Evolutionary conservation across 2,797 vertebrate species (phyloP), one percentile per base, ranked within the genome.

Genomic region (Sylvilagus floridanus): DNA sequence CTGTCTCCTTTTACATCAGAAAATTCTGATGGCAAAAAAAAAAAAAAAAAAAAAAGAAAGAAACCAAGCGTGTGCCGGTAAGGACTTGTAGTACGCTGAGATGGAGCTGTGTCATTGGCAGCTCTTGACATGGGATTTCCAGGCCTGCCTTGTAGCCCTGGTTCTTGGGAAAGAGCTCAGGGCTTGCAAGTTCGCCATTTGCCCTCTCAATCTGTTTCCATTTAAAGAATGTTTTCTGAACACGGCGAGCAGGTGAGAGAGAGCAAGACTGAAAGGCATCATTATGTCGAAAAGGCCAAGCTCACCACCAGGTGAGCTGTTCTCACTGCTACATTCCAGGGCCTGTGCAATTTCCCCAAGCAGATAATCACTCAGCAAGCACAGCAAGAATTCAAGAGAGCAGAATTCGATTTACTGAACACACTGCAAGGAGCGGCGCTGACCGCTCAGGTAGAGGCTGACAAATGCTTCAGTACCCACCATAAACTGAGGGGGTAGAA

Each of bases 101-200:
- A 88, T n/a, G 47, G 84, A 95, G 54, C 47, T n/a, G 63, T 83
- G 86, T 91, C 93, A 90, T 28, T 75, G 84, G 88, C 91, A 95
- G 89, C 72, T 94, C 81, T 93, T 96, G 73, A 63, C 88, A 95
- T 95, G 77, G 93, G 93, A 79, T 96, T 96, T 96, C 72, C 76
- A 90, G 89, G 66, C 88, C 86, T 94, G 93, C 77, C 92, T 95
- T 83, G 86, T 66, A 85, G 85, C 42, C 85, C 72, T 62, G 90
- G 71, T 50, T 87, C 65, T 84, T 86, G 89, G 73, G 54, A n/a
- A 88, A 81, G 73, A 73, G 22, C 77, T 75, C n/a, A 4, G 63
- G 66, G 75, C 19, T 24, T 19, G 7, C 9, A 26, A 12, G 21
- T 52, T 77, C 86, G 66, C 88, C 47, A 4, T 86, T 83, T 79